Conservation (phyloP, 1,140 invertebrate genomes). For the Cherax destructor region DNA sequence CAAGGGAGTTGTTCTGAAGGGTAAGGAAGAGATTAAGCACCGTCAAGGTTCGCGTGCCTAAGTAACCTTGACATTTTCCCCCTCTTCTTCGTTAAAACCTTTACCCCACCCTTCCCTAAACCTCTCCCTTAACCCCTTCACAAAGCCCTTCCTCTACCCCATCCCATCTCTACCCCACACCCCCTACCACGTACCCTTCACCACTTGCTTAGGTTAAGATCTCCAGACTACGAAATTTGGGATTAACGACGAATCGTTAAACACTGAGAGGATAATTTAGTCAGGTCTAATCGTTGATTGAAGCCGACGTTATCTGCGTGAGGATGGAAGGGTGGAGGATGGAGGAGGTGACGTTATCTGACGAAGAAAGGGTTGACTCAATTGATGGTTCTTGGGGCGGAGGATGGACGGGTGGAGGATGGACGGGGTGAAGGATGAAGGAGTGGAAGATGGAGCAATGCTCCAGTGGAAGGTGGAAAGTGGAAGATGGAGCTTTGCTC, state of each 20-base stretch:
- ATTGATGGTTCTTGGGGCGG: neutral
- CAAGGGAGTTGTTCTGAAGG: no score
- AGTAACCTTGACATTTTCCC: neutral
- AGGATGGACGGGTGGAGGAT: neutral
- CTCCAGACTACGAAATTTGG: neutral
- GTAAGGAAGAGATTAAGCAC: no score
- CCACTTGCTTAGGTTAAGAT: neutral
- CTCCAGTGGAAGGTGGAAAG: no score
- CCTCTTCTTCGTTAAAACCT: neutral
- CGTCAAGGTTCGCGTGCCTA: no score
- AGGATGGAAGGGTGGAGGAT: neutral
- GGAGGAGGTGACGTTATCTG: neutral
- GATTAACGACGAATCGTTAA: constrained; percentile 13
- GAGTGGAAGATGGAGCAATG: no score
- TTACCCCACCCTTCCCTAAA: no score
- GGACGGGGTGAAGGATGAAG: no score
- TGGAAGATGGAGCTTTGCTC: no score
- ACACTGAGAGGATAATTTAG: neutral
- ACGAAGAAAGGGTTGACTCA: neutral
- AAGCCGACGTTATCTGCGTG: neutral
- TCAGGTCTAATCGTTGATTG: constrained; percentile 7
- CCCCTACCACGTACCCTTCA: neutral
- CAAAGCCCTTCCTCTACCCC: neutral
- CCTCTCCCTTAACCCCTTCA: no score
- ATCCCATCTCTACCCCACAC: no score